Base-by-base conservation (phyloP, 2,797 vertebrate genomes). In the Enoplosus armatus region DNA sequence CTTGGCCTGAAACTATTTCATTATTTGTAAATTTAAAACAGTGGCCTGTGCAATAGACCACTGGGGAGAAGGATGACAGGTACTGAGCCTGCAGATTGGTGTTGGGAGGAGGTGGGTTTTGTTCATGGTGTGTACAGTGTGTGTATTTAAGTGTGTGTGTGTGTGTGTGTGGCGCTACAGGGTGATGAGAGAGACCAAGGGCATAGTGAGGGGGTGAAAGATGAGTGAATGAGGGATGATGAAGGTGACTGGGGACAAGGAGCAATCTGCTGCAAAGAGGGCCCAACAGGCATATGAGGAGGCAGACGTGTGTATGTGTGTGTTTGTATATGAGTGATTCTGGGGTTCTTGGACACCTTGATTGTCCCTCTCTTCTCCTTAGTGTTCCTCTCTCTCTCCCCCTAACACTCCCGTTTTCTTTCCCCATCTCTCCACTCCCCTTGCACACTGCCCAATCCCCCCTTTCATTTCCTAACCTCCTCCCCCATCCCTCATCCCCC, bases 181-280 rank as follows among this genome's bases (percentile, higher is more conserved):
- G 51, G 45, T 54, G 82, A 81, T 82, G 70, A 81, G 65, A 77
- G 26, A 80, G 66, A 81, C 83, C 50, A 51, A 85, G 85, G 82
- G 59, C 83, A 75, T 39, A 55, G 72, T 66, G 71, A 76, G 75
- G 51, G 75, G 75, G 67, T 72, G 58, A 82, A 84, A 79, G 78
- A 86, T 81, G 73, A 87, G 80, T 83, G 89, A 83, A 84, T 87
- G 78, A 91, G 81, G 65, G 72, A 90, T 90, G 90, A 88, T 89
- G 88, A 94, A 87, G 89, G 94, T 91, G 91, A 94, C 72, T 24
- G 39, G 54, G 90, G 89, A 86, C 86, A 82, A 66, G 82, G 87
- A 82, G 75, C 90, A 94, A 94, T 94, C 89, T 92, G 83, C 84
- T 35, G 50, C 79, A 83, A 77, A 86, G 78, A 90, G 83, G 82